phyloP scores from a whole-genome alignment of 2,797 vertebrate genomes.

The Podargus strigoides region DNA sequence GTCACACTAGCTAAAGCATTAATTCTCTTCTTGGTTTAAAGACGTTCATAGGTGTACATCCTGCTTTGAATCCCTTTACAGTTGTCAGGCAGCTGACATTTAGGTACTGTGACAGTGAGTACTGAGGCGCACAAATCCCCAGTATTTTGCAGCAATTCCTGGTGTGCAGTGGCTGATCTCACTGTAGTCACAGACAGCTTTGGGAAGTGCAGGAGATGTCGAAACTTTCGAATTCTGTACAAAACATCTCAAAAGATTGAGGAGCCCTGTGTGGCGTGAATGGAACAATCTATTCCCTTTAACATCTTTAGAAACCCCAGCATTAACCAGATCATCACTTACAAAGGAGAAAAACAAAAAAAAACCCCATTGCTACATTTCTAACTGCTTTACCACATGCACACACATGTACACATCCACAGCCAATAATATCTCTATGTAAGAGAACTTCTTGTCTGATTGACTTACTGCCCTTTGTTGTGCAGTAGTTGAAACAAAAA shows the following conservation, averaged over 20 bases:
- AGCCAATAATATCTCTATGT: neutral
- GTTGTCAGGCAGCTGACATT: neutral
- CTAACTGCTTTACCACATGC: neutral
- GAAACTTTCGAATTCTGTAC: neutral
- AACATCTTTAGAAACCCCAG: neutral
- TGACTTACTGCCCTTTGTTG: neutral
- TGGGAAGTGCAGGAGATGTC: neutral
- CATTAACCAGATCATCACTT: neutral
- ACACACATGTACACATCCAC: fast-evolving
- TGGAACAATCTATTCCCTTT: neutral
- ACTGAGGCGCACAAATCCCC: neutral
- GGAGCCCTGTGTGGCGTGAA: neutral
- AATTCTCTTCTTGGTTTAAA: neutral
- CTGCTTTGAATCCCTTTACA: neutral
- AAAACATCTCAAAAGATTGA: neutral
- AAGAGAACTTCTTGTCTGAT: neutral
- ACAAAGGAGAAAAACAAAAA: neutral
- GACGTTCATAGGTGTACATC: neutral
- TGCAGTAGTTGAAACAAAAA: neutral
- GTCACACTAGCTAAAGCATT: neutral
- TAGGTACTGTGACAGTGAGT: neutral
- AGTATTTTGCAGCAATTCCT: neutral
- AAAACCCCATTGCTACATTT: neutral
- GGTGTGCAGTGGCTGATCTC: neutral
- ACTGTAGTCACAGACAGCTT: neutral